Evolutionary conservation across 2,113 vertebrate genomes (phyloP), one percentile per base, ranked within the genome.

Genomic region (Microcebus griseorufus): DNA sequence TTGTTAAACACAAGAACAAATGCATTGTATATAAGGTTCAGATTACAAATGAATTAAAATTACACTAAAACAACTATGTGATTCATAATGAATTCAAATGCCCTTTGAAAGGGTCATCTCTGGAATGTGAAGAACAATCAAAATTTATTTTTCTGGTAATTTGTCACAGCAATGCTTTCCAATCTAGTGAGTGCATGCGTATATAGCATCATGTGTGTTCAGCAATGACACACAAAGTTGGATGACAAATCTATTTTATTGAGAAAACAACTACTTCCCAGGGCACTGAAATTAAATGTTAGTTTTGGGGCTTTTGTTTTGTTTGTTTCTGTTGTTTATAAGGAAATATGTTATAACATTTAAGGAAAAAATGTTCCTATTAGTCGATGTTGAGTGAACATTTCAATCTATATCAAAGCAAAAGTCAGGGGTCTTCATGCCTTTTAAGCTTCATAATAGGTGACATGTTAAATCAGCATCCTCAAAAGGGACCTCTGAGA

Each of bases 351-450:
- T 62, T 58, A 22, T 58, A 58, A 58, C 60, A 69, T 55, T 88
- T 64, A 88, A 73, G 16, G 2, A 22, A 58, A 67, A 67, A 29
- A 14, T 0, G 29, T 82, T 81, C 29, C 23, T 37, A 45, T 9
- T 5, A 58, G 4, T 58, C 10, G 20, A 86, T 65, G 11, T 55
- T 78, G 22, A 81, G 1, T 53, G 17, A 94, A 42, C 4, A 69
- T 81, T 97, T 94, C 39, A 92, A 58, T 70, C 39, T 83, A 42
- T 55, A 12, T 75, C 37, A 93, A 95, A 96, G 23, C 48, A 85
- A 94, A 89, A 76, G 17, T 84, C 45, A 78, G 34, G 1, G 25
- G 16, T n/a, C 3, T 22, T 27, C 22, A 51, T 27, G 72, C 11
- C 13, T 67, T 45, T 82, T 83, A 90, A 70, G 17, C 13, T 58